phyloP scores from a whole-genome alignment of 30 jellyfish, hydroid and myxozoan genomes.

The Aurelia aurita complex sp. Pacific region DNA sequence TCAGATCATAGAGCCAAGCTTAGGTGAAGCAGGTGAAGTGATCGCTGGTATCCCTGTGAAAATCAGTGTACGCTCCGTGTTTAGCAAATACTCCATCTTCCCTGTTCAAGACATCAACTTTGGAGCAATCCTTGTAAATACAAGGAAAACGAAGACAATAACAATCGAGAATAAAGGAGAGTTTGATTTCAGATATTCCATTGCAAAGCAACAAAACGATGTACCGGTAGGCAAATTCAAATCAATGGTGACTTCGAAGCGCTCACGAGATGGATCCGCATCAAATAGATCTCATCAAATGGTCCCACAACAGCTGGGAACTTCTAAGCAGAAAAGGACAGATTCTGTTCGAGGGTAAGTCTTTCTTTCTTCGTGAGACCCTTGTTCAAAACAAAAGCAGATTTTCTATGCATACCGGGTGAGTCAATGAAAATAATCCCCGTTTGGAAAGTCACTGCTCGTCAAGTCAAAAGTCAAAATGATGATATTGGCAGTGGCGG shows the following conservation, averaged over 20 bases:
- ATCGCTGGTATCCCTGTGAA: slow-evolving; percentile 96
- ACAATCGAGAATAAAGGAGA: slow-evolving; percentile 93
- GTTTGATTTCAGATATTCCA: slow-evolving; percentile 86
- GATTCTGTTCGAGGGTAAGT: slow-evolving; percentile 94
- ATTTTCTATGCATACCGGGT: too few relatives aligned
- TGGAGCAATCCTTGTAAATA: slow-evolving; percentile 92
- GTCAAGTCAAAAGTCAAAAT: too few relatives aligned
- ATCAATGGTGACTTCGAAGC: slow-evolving; percentile 15
- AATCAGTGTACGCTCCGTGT: slow-evolving; percentile 89
- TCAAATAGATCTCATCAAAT: slow-evolving; percentile 73
- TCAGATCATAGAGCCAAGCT: slow-evolving; percentile 87
- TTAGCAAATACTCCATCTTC: slow-evolving; percentile 89
- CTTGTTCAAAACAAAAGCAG: too few relatives aligned
- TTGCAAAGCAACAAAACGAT: slow-evolving; percentile 52
- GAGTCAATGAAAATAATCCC: too few relatives aligned
- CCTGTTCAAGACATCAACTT: slow-evolving; percentile 93
- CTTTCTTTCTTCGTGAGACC: background rate
- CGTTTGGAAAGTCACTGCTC: too few relatives aligned
- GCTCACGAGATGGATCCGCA: slow-evolving; percentile 87
- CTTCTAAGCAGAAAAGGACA: slow-evolving; percentile 74
- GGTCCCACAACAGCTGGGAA: slow-evolving; percentile 45
- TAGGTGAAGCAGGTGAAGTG: slow-evolving; percentile 93
- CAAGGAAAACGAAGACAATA: slow-evolving; percentile 87
- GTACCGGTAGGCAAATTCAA: slow-evolving; percentile 31
- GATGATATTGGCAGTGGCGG: too few relatives aligned